Conservation (phyloP, 2,888 invertebrate genomes). For the Dolichopus griseipennis region DNA sequence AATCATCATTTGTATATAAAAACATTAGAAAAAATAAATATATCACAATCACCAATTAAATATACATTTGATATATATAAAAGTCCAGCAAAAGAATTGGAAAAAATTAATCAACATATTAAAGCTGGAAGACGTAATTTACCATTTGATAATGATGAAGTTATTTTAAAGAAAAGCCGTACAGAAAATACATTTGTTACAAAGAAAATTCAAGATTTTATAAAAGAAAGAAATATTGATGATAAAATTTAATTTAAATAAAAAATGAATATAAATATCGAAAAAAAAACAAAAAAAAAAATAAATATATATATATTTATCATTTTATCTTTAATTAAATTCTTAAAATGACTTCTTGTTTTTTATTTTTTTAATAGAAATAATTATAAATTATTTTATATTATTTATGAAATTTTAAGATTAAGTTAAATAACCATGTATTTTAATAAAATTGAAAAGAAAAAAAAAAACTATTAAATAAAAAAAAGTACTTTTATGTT, state of each 20-base stretch:
- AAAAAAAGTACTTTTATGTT: no score
- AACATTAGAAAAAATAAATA: slow-evolving; percentile 44
- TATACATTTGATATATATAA: slow-evolving; percentile 35
- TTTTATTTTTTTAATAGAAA: not conserved
- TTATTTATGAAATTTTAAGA: slow-evolving; percentile 4
- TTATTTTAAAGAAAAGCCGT: slow-evolving; percentile 16
- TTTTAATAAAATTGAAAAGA: no score
- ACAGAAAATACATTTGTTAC: slow-evolving; percentile 22
- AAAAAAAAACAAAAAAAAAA: no score
- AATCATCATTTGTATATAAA: slow-evolving; percentile 54
- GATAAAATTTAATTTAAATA: not conserved
- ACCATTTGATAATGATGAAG: slow-evolving; percentile 32
- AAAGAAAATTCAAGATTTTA: slow-evolving; percentile 27
- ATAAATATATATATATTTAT: not conserved
- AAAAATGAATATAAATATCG: no score
- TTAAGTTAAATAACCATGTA: not conserved
- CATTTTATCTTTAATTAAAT: not conserved
- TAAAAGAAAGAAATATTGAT: slow-evolving; percentile 28
- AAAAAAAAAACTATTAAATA: no score
- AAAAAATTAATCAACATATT: slow-evolving; percentile 35
- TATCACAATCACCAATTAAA: slow-evolving; percentile 37
- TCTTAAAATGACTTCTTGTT: not conserved
- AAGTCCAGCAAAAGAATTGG: slow-evolving; percentile 40
- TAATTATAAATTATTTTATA: slow-evolving; percentile 6
- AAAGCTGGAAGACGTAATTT: slow-evolving; percentile 34